Evolutionary conservation across 2,113 vertebrate genomes (phyloP).

Genomic region (Psammodynastes pulverulentus): DNA sequence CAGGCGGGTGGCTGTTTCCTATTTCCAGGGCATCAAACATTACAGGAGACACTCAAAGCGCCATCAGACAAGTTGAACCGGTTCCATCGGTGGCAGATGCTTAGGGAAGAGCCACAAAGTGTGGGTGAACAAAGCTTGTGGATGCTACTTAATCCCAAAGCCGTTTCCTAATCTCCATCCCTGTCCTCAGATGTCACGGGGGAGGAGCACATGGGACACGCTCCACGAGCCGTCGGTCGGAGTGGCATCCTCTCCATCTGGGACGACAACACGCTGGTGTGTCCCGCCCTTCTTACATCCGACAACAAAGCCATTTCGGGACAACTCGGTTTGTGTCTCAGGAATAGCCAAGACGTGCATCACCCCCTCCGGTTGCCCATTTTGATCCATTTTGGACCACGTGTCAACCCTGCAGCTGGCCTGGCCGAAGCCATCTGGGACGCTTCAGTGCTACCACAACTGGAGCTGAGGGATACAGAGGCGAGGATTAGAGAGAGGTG

Average conservation of each 20-base stretch:
- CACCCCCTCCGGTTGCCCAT: neutral
- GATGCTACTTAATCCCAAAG: neutral
- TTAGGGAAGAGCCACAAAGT: neutral
- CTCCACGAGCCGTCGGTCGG: neutral
- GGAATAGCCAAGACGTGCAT: neutral
- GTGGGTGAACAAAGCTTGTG: neutral
- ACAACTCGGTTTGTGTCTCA: neutral
- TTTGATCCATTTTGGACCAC: neutral
- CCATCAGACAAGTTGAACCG: neutral
- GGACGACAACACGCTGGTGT: neutral
- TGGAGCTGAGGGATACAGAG: no score
- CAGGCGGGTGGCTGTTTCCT: neutral
- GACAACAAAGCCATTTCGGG: neutral
- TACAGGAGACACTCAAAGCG: neutral
- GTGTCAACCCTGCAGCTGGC: no score
- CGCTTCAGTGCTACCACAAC: no score
- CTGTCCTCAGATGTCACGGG: neutral
- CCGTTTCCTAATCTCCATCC: neutral
- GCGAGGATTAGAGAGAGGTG: no score
- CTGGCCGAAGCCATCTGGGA: no score
- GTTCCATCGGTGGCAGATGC: neutral
- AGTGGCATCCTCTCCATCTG: neutral
- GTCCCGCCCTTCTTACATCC: neutral
- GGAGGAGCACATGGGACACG: neutral
- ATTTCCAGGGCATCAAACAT: neutral